Percentiles rank a stretch among this genome's conserved stretches.
Conservation (phyloP, 2,888 invertebrate species). For the Antheraea yamamai region DNA sequence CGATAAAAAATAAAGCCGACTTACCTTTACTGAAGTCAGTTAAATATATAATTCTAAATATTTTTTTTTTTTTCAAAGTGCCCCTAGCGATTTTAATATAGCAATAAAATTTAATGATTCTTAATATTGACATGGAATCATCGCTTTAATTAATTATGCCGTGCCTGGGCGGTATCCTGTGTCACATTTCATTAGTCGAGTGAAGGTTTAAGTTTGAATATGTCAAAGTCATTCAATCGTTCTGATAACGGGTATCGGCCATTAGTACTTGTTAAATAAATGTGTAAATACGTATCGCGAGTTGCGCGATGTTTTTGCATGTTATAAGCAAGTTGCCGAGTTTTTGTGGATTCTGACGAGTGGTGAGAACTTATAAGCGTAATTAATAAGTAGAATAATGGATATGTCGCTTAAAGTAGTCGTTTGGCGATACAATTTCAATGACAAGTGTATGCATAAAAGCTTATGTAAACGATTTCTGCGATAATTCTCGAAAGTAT, state of each 20-base stretch:
- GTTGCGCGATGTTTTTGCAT: constrained; percentile 63
- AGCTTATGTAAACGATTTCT: constrained; percentile 57
- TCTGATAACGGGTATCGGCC: background rate
- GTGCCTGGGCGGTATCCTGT: constrained; percentile 28
- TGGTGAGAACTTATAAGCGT: constrained; percentile 44
- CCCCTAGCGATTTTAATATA: too few relatives aligned
- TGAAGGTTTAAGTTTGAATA: background rate
- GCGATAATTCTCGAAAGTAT: constrained; percentile 20
- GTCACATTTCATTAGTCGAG: constrained; percentile 30
- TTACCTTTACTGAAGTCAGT: too few relatives aligned
- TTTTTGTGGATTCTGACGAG: constrained; percentile 52
- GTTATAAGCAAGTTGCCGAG: constrained; percentile 56
- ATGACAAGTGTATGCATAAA: constrained; percentile 54
- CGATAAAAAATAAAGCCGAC: too few relatives aligned
- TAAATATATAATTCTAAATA: too few relatives aligned
- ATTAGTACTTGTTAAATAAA: constrained; percentile 34
- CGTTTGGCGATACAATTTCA: constrained; percentile 61
- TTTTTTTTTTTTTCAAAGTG: too few relatives aligned
- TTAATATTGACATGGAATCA: too few relatives aligned
- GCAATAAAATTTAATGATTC: too few relatives aligned
- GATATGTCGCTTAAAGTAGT: constrained; percentile 68
- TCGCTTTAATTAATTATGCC: background rate
- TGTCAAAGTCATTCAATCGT: background rate
- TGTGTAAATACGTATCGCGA: constrained; percentile 51
- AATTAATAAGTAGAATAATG: constrained; percentile 54